A percentile compares a stretch with the other conserved stretches of the same genome.
phyloP scores from a whole-genome alignment of 2,888 invertebrate species.

The Imbricaverruca yamaguchii region DNA sequence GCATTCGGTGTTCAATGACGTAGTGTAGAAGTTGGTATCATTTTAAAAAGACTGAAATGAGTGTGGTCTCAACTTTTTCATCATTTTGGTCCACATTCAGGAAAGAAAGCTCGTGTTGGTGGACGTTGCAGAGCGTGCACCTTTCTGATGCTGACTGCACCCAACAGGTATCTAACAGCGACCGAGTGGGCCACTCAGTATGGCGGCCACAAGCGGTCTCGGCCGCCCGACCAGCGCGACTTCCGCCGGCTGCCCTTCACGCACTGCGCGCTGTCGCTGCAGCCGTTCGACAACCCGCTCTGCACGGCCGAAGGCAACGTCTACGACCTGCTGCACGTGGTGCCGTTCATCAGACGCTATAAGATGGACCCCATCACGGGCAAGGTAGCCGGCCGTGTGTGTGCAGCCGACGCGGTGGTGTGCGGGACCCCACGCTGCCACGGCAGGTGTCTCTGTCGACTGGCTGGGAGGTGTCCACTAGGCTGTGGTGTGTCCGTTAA shows the following conservation, averaged over 20 bases:
- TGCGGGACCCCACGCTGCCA: background rate
- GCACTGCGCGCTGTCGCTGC: conserved; percentile 83
- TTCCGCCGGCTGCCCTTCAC: conserved; percentile 88
- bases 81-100: background rate
- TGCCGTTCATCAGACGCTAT: conserved; percentile 80
- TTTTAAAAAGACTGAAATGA: background rate
- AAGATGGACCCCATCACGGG: conserved; percentile 93
- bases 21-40: background rate
- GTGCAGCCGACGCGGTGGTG: background rate
- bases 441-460: background rate
- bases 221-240: conserved; percentile 58
- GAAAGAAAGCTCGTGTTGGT: background rate
- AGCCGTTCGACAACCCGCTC: conserved; percentile 86
- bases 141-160: background rate
- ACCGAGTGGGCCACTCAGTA: conserved; percentile 85
- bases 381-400: conserved; percentile 42
- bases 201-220: conserved; percentile 70
- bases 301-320: conserved; percentile 78
- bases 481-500: too few species aligned
- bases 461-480: background rate
- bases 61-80: background rate
- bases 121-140: background rate
- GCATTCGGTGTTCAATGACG: background rate
- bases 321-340: conserved; percentile 79
- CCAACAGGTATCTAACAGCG: conserved; percentile 67